Evolutionary conservation across 2,888 invertebrate genomes (phyloP).

Genomic region (Mesochorus sp.): DNA sequence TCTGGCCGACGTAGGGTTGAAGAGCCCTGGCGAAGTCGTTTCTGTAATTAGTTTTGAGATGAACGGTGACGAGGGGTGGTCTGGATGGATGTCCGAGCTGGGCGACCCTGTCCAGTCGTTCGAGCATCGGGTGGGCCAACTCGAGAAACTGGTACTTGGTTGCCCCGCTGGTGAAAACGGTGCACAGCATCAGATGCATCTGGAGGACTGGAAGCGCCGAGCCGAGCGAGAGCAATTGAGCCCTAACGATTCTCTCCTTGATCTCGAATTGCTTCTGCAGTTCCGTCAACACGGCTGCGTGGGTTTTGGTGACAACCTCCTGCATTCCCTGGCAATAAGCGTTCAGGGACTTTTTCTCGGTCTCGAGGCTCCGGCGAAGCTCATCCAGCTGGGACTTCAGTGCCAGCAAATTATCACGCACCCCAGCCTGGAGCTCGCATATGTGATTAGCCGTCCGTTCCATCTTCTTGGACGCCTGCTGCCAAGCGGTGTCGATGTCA

Average conservation of each 20-base stretch:
- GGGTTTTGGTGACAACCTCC: conserved; percentile 87
- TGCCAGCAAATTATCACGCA: conserved; percentile 87
- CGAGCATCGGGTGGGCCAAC: conserved; percentile 87
- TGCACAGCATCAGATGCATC: conserved; percentile 87
- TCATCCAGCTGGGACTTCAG: conserved; percentile 87
- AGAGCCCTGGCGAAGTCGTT: conserved; percentile 86
- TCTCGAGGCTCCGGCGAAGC: conserved; percentile 85
- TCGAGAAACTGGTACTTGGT: conserved; percentile 90
- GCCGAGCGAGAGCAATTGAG: conserved; percentile 84
- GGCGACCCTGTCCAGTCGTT: conserved; percentile 86
- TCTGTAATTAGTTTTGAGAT: conserved; percentile 84
- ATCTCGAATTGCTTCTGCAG: conserved; percentile 86
- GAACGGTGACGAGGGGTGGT: conserved; percentile 74
- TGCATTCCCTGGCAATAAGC: conserved; percentile 87
- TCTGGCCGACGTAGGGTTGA: conserved; percentile 85
- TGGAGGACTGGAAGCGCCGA: conserved; percentile 88
- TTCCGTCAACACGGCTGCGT: conserved; percentile 86
- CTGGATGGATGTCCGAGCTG: conserved; percentile 86
- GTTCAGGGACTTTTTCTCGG: conserved; percentile 87
- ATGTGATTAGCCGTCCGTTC: conserved; percentile 85
- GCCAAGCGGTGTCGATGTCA: conserved; percentile 90
- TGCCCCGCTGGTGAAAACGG: conserved; percentile 88
- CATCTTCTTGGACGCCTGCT: conserved; percentile 87
- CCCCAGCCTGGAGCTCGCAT: conserved; percentile 86
- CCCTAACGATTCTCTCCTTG: conserved; percentile 84